Evolutionary conservation across 2,113 vertebrate species (phyloP).

Genomic region (Willisornis vidua): DNA sequence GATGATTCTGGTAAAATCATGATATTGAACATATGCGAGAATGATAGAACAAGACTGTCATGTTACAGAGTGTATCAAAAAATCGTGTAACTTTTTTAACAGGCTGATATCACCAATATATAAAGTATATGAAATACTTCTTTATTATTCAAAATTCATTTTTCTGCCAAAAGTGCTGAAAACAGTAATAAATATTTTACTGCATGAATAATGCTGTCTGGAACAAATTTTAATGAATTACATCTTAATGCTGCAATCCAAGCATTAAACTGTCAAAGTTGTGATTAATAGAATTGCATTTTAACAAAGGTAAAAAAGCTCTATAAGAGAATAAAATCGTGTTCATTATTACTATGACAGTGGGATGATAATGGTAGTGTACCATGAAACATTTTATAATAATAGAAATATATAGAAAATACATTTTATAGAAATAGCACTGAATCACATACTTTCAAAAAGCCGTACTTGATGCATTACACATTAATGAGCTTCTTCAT

Average conservation of each 20-base stretch:
- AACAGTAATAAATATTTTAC: conserved; percentile 73
- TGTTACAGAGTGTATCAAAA: neutral
- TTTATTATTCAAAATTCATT: neutral
- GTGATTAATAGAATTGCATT: conserved; percentile 64
- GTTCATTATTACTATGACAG: neutral
- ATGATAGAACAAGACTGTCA: neutral
- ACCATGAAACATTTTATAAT: conserved; percentile 12
- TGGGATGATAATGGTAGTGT: neutral
- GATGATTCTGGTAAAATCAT: neutral
- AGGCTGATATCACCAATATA: neutral
- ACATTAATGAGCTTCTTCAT: neutral
- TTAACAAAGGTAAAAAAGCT: conserved; percentile 26
- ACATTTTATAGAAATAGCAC: neutral
- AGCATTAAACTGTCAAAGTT: conserved; percentile 60
- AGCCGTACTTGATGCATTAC: neutral
- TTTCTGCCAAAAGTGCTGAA: conserved; percentile 48
- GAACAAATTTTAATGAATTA: conserved; percentile 71
- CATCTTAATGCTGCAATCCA: conserved; percentile 58
- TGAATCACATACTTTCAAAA: neutral
- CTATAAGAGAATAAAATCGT: conserved; percentile 9
- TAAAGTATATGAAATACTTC: neutral
- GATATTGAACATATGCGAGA: neutral
- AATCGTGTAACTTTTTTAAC: neutral
- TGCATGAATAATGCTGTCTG: conserved; percentile 45
- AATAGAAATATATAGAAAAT: conserved; percentile 13